phyloP scores from a whole-genome alignment of 1,140 invertebrate species.

The honey bee (Apis mellifera) region Amel_HAv3.1 CM009932.2:8483501-8484000 shows the following conservation, averaged over 20 bases:
- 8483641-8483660: constrained; percentile 17
- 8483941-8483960: too few species aligned
- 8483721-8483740: constrained; percentile 48
- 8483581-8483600: not conserved
- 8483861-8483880: constrained; percentile 66
- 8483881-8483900: constrained; percentile 42
- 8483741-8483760: constrained; percentile 57
- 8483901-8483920: not conserved
- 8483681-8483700: not conserved
- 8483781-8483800: constrained; percentile 69
- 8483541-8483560: not conserved
- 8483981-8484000: constrained; percentile 25
- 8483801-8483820: constrained; percentile 67
- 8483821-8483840: constrained; percentile 64
- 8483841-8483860: constrained; percentile 68
- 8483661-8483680: not conserved
- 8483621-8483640: not conserved
- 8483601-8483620: not conserved
- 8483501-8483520: not conserved
- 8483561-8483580: not conserved
- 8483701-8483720: constrained; percentile 8
- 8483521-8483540: too few species aligned
- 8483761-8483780: constrained; percentile 54
- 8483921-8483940: not conserved
- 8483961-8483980: not conserved